phyloP scores from a whole-genome alignment of 2,888 invertebrate genomes.

The Philaethria dido region DNA sequence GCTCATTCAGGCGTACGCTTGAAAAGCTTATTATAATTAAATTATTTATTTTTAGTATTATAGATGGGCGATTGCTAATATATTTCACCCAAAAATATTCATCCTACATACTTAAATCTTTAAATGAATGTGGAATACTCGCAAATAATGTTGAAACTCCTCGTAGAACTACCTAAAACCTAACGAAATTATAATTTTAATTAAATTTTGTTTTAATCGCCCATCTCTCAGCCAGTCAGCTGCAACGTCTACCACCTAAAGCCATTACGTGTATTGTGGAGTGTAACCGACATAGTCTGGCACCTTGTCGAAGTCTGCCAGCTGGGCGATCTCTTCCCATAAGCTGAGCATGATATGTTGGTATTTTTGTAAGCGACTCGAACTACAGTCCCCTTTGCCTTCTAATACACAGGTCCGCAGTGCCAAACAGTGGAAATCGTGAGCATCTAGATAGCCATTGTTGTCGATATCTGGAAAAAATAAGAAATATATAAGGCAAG shows the following conservation, averaged over 20 bases:
- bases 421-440: slow-evolving; percentile 93
- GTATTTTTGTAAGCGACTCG: slow-evolving; percentile 88
- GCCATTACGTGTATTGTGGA: slow-evolving; percentile 49
- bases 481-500: too few relatives aligned
- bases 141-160: background rate
- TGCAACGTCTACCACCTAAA: slow-evolving; percentile 27
- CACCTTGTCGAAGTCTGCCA: slow-evolving; percentile 95
- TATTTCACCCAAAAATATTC: background rate
- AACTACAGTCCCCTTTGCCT: slow-evolving; percentile 91
- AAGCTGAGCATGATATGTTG: slow-evolving; percentile 92
- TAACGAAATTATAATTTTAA: slow-evolving; percentile 1
- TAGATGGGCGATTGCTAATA: slow-evolving; percentile 4
- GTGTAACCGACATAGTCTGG: slow-evolving; percentile 82
- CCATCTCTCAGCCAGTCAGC: slow-evolving; percentile 15
- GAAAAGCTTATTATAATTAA: slow-evolving; percentile 2
- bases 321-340: slow-evolving; percentile 93
- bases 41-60: background rate
- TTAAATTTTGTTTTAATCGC: background rate
- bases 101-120: too few relatives aligned
- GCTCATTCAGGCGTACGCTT: background rate
- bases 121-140: too few relatives aligned
- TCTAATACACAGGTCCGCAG: slow-evolving; percentile 91
- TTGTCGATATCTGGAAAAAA: slow-evolving; percentile 90
- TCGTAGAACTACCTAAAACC: background rate
- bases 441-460: slow-evolving; percentile 92